These are phyloP conservation scores for Peucedramus taeniatus DNA, from an alignment of 2,113 vertebrate species.

Conservation along the genomic window DNA sequence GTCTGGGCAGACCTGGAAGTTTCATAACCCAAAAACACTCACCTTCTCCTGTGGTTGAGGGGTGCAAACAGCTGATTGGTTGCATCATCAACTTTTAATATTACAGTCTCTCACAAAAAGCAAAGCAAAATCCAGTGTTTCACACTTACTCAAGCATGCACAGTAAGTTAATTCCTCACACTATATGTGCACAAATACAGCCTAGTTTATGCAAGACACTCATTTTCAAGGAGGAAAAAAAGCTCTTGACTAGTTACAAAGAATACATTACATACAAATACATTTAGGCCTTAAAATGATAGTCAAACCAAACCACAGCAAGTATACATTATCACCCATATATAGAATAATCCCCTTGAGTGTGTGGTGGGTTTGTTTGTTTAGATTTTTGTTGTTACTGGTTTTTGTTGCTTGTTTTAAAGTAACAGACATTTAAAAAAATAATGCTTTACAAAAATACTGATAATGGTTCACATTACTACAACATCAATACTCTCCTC, in stretches of 20 bases:
- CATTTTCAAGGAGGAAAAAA: neutral
- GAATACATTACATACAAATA: neutral
- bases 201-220: neutral
- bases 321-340: neutral
- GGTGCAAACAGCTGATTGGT: rapidly evolving
- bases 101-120: neutral
- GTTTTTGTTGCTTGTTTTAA: neutral
- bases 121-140: conserved; percentile 45
- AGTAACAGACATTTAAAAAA: neutral
- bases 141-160: conserved; percentile 12
- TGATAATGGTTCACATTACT: conserved; percentile 43
- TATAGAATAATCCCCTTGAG: neutral
- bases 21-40: neutral
- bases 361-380: too few species aligned
- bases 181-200: neutral
- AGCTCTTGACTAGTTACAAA: neutral
- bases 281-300: neutral
- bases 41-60: too few species aligned
- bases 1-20: neutral
- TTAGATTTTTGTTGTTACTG: rapidly evolving
- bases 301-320: neutral
- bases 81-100: neutral
- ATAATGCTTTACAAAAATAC: conserved; percentile 59
- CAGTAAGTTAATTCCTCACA: neutral
- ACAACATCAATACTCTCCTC: neutral